Evolutionary conservation across 2,888 invertebrate genomes (phyloP), one percentile per base, ranked within the genome.

Genomic region (Argynnis bischoffii): DNA sequence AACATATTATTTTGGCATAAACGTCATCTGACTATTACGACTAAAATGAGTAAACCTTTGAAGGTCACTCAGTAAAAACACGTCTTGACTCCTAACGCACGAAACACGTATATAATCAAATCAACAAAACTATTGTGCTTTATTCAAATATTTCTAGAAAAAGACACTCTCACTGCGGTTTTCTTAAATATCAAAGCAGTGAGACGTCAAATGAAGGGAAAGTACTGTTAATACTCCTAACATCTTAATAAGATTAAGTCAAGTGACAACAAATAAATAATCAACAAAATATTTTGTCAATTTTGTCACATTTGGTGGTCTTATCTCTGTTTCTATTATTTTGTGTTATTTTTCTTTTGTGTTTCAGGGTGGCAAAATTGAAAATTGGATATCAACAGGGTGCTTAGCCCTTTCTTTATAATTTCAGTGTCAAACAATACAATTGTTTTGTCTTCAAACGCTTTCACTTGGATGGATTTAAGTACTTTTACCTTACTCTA

Each of bases 231-330:
- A 88, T 87, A 87, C 79, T 63, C 0, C 18, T 60, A 53, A 50
- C 60, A 66, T 68, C 55, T 75, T 72, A 71, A 81, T 79, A 76
- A 75, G 79, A 77, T 75, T 80, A 83, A 78, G 82, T 63, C 77
- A 79, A 72, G 74, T 77, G 77, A 78, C 83, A 84, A 85, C 83
- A 87, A 86, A 84, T 71, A 70, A 59, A 77, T 76, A 78, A 79
- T 80, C 78, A 74, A 77, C 83, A 82, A 86, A 91, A 92, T 92
- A 91, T 92, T 92, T 90, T 89, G 92, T 81, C 86, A 88, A 91
- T 84, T 85, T 82, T 78, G 84, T 84, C 89, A 85, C 87, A 83
- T 87, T 77, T 86, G 90, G 89, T 88, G 91, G 92, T 90, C 89
- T 86, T 78, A 86, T 83, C 81, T 63, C 41, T 51, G 64, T 51